A percentile compares a stretch with the other conserved stretches of the same genome.
Evolutionary conservation across 1,140 invertebrate genomes (phyloP).

Genomic region (Cyclina sinensis): DNA sequence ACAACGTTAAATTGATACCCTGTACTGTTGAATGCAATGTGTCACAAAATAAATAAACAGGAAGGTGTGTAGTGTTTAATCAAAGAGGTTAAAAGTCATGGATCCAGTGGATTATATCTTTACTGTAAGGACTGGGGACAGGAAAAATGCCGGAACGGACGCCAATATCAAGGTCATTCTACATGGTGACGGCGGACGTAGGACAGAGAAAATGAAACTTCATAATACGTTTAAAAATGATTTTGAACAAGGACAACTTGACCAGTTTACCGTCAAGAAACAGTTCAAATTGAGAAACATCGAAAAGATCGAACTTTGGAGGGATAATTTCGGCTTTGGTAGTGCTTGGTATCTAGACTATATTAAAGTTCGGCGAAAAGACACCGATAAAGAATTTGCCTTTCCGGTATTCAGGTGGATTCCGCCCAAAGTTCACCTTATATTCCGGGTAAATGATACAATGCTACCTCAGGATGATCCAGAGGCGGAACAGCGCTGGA

Average conservation of each 20-base stretch:
- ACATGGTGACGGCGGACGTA: slow-evolving; percentile 78
- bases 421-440: slow-evolving; percentile 52
- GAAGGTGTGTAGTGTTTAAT: neutral
- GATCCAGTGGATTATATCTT: slow-evolving; percentile 70
- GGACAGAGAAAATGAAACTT: slow-evolving; percentile 78
- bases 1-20: neutral
- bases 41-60: slow-evolving; percentile 7
- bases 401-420: slow-evolving; percentile 73
- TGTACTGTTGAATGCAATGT: neutral
- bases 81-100: neutral
- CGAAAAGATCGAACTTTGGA: slow-evolving; percentile 67
- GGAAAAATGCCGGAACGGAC: slow-evolving; percentile 65
- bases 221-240: slow-evolving; percentile 83
- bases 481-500: slow-evolving; percentile 59
- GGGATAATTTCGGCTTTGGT: slow-evolving; percentile 66
- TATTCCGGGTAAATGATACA: slow-evolving; percentile 65
- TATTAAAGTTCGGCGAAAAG: slow-evolving; percentile 44
- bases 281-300: slow-evolving; percentile 66
- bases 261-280: slow-evolving; percentile 77
- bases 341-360: slow-evolving; percentile 70
- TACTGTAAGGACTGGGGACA: slow-evolving; percentile 66
- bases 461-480: slow-evolving; percentile 64
- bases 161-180: slow-evolving; percentile 76
- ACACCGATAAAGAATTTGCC: slow-evolving; percentile 37
- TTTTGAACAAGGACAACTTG: slow-evolving; percentile 83